Evolutionary conservation across 1,140 invertebrate species (phyloP), one percentile per base, ranked within the genome.

Genomic region (Leguminivora glycinivorella): DNA sequence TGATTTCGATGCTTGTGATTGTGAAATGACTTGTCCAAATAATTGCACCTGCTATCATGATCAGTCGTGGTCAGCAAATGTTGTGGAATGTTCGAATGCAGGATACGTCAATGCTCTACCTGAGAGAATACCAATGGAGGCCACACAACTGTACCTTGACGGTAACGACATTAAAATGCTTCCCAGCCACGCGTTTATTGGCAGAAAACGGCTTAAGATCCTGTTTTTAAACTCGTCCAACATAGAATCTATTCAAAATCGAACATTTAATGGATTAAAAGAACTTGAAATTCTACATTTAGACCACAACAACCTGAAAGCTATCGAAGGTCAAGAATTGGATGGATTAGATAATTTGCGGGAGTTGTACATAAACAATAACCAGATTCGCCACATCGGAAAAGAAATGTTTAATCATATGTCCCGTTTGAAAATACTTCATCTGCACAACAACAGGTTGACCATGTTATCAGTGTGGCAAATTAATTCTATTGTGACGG

Each of bases 21-120:
- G 97, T 92, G 96, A 98, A 93, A 98, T 98, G 97, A 98, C 96
- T 22, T 98, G 97, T 82, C 97, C 97, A 22, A 94, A 94, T 60
- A 96, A 97, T 81, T 98, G 97, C 87, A 96, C 96, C 31, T 98
- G 97, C 89, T 98, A 97, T 91, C 96, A 98, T 82, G 97, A 98
- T 87, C 96, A 97, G 83, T 96, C 96, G 14, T 98, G 97, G 96
- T 95, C 95, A 31, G 96, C 96, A 9, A 98, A 98, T 87, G 96
- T 98, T 31, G 97, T 98, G 3, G 97, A 98, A 86, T 98, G 97
- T 82, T 96, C 96, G 7, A 93, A 92, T 56, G 94, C 95, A 29
- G 95, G 95, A 66, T 96, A 97, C 87, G 92, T 94, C 1, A 93
- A 94, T 72, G 92, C 92, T 68, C 92, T 98, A 76, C 97, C 97